Base-by-base conservation (phyloP, 2,797 vertebrate species). In the Danio jaintianensis region DNA sequence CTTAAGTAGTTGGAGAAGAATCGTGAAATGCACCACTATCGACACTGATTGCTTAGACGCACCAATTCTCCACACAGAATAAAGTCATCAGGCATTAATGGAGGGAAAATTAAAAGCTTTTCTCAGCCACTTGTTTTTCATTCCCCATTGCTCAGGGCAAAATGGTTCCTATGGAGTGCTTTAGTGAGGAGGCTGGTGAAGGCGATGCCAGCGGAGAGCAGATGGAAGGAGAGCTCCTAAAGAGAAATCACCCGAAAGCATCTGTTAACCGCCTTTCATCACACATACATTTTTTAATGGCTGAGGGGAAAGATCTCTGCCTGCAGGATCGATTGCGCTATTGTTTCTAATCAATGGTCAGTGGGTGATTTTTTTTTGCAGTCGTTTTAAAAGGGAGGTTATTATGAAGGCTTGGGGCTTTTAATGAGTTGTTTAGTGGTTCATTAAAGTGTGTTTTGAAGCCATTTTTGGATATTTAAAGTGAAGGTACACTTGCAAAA, bases 261-360 rank as follows among this genome's bases (percentile, higher is more conserved):
- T 92, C 89, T 91, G 89, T 85, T 91, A 90, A 89, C 89, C 86
- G 88, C 87, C 90, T 91, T 87, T 88, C 88, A 90, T 90, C 86
- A 89, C 40, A 64, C 76, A 80, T 82, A 73, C 72, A 59, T 77
- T 56, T 68, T 81, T 80, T 53, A 86, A 82, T 80, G 68, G 77
- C 72, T 82, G 76, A 52, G 84, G 82, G 72, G 82, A 79, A 87
- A 80, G 76, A 75, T 86, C 84, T 55, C 79, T 45, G 52, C 72
- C 74, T 55, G 80, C 85, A 72, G 71, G 71, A 75, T 78, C 62
- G 52, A 69, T 53, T 58, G 8, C 40, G 61, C 56, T 47, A 53
- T 61, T 42, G 64, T 42, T 68, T 79, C 40, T 53, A 71, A 62
- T 62, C 18, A 29, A 12, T 40, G 45, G 36, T 69, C 55, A 78